A percentile compares a stretch with the other conserved stretches of the same genome.
Conservation (phyloP, 2,797 vertebrate species). For the Malacoraja senta region DNA sequence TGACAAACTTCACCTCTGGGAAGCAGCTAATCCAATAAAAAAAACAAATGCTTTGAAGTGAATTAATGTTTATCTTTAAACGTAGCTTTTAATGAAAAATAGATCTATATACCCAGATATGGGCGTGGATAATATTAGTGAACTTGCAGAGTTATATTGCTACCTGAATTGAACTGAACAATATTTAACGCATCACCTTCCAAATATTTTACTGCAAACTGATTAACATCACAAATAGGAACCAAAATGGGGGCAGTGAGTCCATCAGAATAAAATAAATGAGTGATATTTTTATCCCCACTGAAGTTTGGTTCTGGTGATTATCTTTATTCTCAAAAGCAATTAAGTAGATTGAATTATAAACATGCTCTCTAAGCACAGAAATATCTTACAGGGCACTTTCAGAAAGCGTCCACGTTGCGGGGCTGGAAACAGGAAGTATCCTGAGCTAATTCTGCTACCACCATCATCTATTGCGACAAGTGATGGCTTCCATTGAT, state of each 20-base stretch:
- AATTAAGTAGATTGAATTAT: not conserved
- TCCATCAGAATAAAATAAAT: not conserved
- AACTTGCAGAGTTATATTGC: not conserved
- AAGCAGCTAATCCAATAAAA: not conserved
- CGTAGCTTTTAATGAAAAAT: slow-evolving; percentile 15
- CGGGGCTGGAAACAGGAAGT: too few species aligned
- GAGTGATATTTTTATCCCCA: not conserved
- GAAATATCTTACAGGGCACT: not conserved
- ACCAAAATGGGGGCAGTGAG: not conserved
- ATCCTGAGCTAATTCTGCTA: too few species aligned
- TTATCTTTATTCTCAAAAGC: not conserved
- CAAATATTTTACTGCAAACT: not conserved
- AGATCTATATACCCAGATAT: not conserved
- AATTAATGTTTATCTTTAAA: slow-evolving; percentile 13
- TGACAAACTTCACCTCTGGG: not conserved
- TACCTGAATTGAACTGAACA: not conserved
- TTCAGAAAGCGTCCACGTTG: not conserved
- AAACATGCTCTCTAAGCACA: not conserved
- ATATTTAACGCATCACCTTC: not conserved
- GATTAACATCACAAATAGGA: not conserved
- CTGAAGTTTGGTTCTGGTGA: not conserved
- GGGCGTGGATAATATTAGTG: not conserved
- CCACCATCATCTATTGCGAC: too few species aligned
- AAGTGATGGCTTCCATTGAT: too few species aligned
- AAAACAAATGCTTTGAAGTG: not conserved